These are phyloP conservation scores for Lasioglossum calceatum DNA, from an alignment of 2,888 invertebrate genomes.

Conservation along the genomic window DNA sequence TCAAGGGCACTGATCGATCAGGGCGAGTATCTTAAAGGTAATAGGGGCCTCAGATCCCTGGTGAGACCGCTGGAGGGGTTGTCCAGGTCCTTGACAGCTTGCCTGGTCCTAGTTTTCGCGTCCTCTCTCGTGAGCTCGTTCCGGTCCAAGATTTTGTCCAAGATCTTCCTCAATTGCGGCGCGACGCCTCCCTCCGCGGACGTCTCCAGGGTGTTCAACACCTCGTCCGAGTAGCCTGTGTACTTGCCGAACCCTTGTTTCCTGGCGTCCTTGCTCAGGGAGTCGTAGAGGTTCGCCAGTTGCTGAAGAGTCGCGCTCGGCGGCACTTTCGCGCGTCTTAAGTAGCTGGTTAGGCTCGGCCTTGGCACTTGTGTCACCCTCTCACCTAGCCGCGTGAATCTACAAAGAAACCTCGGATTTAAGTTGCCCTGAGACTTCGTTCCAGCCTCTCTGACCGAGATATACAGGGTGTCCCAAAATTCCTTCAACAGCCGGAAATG, in stretches of 20 bases:
- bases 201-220: slow-evolving; percentile 86
- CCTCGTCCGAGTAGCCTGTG: slow-evolving; percentile 87
- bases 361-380: slow-evolving; percentile 80
- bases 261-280: slow-evolving; percentile 88
- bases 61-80: slow-evolving; percentile 86
- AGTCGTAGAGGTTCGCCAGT: slow-evolving; percentile 87
- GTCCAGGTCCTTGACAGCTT: slow-evolving; percentile 86
- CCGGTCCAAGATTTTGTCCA: slow-evolving; percentile 86
- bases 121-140: slow-evolving; percentile 87
- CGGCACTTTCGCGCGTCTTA: slow-evolving; percentile 85
- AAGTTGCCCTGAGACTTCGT: not conserved
- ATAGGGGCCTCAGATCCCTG: slow-evolving; percentile 86
- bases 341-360: slow-evolving; percentile 80
- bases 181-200: slow-evolving; percentile 87
- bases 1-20: not conserved
- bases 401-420: slow-evolving; percentile 43
- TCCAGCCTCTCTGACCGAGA: not conserved
- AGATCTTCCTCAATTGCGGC: slow-evolving; percentile 86
- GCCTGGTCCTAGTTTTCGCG: slow-evolving; percentile 86
- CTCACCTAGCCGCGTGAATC: slow-evolving; percentile 79
- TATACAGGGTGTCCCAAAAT: no score
- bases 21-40: slow-evolving; percentile 85
- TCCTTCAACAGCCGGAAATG: no score
- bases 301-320: slow-evolving; percentile 87
- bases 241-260: slow-evolving; percentile 87